Conservation (phyloP, 2,797 vertebrate species). For the Gymnocypris eckloni region DNA sequence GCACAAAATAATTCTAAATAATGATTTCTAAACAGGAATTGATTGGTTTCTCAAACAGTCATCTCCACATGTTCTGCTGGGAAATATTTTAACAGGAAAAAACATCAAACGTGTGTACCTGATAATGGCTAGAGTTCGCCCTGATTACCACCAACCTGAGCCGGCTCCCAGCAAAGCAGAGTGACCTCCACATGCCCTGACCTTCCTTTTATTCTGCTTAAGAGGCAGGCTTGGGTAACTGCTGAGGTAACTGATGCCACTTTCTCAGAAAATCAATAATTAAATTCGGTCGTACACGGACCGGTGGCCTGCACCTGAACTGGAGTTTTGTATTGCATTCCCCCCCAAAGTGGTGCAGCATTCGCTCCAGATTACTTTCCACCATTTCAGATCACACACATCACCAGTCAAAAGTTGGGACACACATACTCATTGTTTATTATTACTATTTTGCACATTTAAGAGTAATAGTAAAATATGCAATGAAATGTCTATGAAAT, state of each 20-base stretch:
- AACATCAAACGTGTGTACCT: background rate
- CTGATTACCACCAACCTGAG: slow-evolving; percentile 56
- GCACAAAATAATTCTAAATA: background rate
- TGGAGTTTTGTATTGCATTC: slow-evolving; percentile 44
- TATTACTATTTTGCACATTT: background rate
- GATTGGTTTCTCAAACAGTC: background rate
- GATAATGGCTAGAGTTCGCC: slow-evolving; percentile 63
- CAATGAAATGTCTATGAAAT: background rate
- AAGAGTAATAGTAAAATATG: background rate
- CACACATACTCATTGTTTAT: slow-evolving; percentile 2
- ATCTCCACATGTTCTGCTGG: background rate
- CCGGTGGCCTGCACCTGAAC: slow-evolving; percentile 69
- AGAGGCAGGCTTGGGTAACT: slow-evolving; percentile 63
- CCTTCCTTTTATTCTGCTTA: slow-evolving; percentile 58
- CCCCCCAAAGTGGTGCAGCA: slow-evolving; percentile 35
- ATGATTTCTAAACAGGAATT: background rate
- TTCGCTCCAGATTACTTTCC: slow-evolving; percentile 43
- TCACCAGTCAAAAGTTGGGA: slow-evolving; percentile 20
- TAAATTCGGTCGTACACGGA: slow-evolving; percentile 69
- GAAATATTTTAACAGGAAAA: background rate
- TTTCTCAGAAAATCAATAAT: slow-evolving; percentile 76
- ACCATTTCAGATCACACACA: slow-evolving; percentile 39
- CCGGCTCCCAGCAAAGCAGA: slow-evolving; percentile 59
- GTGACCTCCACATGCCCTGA: slow-evolving; percentile 72
- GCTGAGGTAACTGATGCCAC: slow-evolving; percentile 68